Conservation (phyloP, 2,797 vertebrate species). For the Miichthys miiuy region DNA sequence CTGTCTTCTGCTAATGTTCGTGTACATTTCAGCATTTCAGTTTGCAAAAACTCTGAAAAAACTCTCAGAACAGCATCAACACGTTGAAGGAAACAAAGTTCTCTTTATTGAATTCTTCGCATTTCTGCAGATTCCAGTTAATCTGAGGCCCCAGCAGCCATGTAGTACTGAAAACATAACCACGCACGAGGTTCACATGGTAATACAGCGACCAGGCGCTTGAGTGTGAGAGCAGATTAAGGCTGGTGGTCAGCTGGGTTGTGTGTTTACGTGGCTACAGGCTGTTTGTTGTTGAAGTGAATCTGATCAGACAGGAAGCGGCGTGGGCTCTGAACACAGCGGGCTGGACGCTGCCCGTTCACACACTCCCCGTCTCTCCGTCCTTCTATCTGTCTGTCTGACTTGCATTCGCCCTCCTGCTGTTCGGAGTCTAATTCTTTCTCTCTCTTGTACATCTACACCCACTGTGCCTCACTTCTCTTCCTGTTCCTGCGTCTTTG, state of each 20-base stretch:
- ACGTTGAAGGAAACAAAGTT: conserved; percentile 13
- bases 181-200: neutral
- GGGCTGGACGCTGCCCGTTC: conserved; percentile 25
- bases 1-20: neutral
- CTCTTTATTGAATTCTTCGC: conserved; percentile 28
- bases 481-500: conserved; percentile 12
- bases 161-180: conserved; percentile 20
- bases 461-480: conserved; percentile 21
- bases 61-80: conserved; percentile 4
- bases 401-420: conserved; percentile 47
- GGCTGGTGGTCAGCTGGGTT: conserved; percentile 15
- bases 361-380: conserved; percentile 2
- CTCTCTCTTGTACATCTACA: neutral
- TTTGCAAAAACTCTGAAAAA: neutral
- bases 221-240: conserved; percentile 1
- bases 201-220: conserved; percentile 11
- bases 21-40: conserved; percentile 16
- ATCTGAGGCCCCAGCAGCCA: conserved; percentile 24
- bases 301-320: conserved; percentile 48
- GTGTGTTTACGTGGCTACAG: conserved; percentile 25
- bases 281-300: conserved; percentile 47
- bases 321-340: conserved; percentile 38
- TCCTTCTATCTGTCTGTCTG: conserved; percentile 12
- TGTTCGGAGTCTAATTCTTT: conserved; percentile 20
- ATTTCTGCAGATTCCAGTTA: conserved; percentile 13